These are phyloP conservation scores for Pangasianodon hypophthalmus DNA, from an alignment of 2,113 vertebrate species.

Conservation along the genomic window DNA sequence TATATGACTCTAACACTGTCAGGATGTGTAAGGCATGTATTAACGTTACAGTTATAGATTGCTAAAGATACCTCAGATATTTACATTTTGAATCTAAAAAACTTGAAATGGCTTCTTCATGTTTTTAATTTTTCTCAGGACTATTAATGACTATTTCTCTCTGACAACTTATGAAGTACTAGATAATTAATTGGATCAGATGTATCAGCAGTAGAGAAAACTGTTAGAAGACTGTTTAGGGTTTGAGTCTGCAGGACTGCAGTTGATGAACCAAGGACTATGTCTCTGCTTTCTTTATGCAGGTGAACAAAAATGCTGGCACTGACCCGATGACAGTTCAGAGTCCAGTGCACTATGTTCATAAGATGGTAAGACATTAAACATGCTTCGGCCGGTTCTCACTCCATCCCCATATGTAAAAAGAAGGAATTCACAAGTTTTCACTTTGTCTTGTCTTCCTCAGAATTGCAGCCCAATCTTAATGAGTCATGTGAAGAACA, in stretches of 20 bases:
- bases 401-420: not conserved
- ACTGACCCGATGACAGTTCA: not conserved
- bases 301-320: not conserved
- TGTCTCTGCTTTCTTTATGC: not conserved
- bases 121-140: not conserved
- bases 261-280: not conserved
- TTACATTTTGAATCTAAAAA: no score
- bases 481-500: constrained; percentile 9
- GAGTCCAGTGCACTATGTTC: not conserved
- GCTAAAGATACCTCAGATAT: not conserved
- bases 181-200: not conserved
- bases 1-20: not conserved
- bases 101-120: not conserved
- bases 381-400: not conserved
- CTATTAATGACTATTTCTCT: not conserved
- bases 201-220: not conserved
- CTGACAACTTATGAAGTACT: not conserved
- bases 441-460: not conserved
- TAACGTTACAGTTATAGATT: not conserved
- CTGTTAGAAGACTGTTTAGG: not conserved
- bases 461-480: constrained; percentile 21
- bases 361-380: constrained; percentile 25
- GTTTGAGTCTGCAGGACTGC: not conserved
- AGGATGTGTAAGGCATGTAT: not conserved
- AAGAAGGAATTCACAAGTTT: not conserved